Evolutionary conservation across 2,113 vertebrate genomes (phyloP).

Genomic region (Zosterops japonicus): DNA sequence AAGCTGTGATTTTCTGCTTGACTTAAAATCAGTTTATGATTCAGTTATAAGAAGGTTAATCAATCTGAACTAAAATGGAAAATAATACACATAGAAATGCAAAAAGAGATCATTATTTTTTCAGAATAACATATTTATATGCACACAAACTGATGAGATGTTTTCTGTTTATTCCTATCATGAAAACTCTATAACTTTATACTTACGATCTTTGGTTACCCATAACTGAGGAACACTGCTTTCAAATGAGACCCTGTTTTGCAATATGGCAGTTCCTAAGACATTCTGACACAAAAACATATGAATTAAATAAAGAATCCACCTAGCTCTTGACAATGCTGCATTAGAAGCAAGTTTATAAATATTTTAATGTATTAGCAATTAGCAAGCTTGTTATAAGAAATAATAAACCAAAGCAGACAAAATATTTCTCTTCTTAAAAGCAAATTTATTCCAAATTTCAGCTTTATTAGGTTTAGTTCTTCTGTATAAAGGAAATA

Average conservation of each 20-base stretch:
- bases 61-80: conserved; percentile 69
- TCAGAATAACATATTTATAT: conserved; percentile 36
- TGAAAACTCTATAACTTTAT: conserved; percentile 19
- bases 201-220: not conserved
- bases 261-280: conserved; percentile 22
- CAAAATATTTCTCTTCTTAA: conserved; percentile 38
- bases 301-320: not conserved
- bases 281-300: conserved; percentile 9
- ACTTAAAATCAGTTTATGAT: conserved; percentile 72
- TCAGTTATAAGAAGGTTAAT: conserved; percentile 73
- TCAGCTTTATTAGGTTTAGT: conserved; percentile 1
- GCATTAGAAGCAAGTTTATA: not conserved
- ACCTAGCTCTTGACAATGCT: not conserved
- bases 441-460: conserved; percentile 50
- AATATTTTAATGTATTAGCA: conserved; percentile 5
- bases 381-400: conserved; percentile 24
- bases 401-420: conserved; percentile 30
- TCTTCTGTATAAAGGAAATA: conserved; percentile 37
- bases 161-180: conserved; percentile 29
- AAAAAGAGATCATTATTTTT: conserved; percentile 46
- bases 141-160: not conserved
- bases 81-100: conserved; percentile 57
- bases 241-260: not conserved
- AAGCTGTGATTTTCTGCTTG: conserved; percentile 79
- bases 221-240: not conserved